These are phyloP conservation scores for Palaemon carinicauda DNA, from an alignment of 1,140 invertebrate genomes.

Conservation along the genomic window DNA sequence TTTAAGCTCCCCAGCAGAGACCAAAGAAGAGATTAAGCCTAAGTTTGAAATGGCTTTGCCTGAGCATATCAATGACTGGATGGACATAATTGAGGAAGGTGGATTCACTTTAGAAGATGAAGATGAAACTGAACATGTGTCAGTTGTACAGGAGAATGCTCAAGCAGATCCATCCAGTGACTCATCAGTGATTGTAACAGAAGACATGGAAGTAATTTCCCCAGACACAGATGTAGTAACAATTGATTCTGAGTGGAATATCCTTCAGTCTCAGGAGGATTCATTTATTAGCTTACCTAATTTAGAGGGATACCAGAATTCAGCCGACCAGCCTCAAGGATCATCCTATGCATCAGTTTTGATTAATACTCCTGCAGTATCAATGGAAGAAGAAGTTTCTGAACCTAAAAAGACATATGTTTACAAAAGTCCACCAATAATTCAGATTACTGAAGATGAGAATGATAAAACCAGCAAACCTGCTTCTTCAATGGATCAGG, in stretches of 20 bases:
- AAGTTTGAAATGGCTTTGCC: neutral
- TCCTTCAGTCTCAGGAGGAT: slow-evolving; percentile 2
- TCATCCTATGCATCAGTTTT: slow-evolving; percentile 54
- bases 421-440: slow-evolving; percentile 32
- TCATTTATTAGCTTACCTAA: slow-evolving; percentile 3
- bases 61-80: slow-evolving; percentile 53
- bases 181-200: neutral
- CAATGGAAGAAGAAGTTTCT: slow-evolving; percentile 60
- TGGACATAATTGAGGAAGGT: slow-evolving; percentile 56
- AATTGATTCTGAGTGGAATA: neutral
- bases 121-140: slow-evolving; percentile 24
- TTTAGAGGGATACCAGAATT: neutral
- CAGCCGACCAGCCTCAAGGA: neutral
- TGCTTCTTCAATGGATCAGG: slow-evolving; percentile 64
- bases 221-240: neutral
- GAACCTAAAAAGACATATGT: slow-evolving; percentile 50
- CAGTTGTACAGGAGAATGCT: neutral
- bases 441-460: slow-evolving; percentile 1
- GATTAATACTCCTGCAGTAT: slow-evolving; percentile 43
- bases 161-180: neutral
- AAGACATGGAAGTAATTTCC: neutral
- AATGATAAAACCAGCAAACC: neutral
- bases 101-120: slow-evolving; percentile 41
- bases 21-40: neutral
- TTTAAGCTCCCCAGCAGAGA: neutral